Evolutionary conservation across 2,113 vertebrate species (phyloP), one percentile per base, ranked within the genome.

Genomic region (Hipposideros armiger): DNA sequence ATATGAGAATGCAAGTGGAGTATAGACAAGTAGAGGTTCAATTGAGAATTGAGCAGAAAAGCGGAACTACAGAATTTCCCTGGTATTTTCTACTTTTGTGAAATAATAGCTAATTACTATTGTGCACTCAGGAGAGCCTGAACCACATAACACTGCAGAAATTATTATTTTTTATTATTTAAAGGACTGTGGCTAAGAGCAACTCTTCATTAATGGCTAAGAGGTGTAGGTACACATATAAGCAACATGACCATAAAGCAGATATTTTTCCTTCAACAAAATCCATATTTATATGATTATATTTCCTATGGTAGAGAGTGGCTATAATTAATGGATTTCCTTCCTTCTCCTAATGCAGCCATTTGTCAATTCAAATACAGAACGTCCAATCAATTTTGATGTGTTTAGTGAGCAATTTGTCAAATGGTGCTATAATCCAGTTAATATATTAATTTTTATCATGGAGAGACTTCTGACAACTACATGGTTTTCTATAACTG

Each of bases 321-420:
- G 98, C 95, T 98, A 98, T 99, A 99, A 99, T 99, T 99, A 99
- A 99, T 99, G 98, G 98, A 98, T 98, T 99, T 98, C 98, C 98
- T 98, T 98, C 98, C 97, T 98, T 98, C 97, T 98, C 98, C 98
- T 99, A 99, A 99, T 99, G 98, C 98, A 98, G 97, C 96, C 98
- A 98, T 99, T 99, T 98, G 98, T 99, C 99, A 99, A 99, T 99
- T 99, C 98, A 98, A 98, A 98, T 98, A 98, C 97, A 98, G 97
- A 98, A 98, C 36, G 92, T 92, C 98, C 98, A 99, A 99, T 99
- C 98, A 98, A 99, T 99, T 98, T 98, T 98, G 98, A 99, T 98
- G 98, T 98, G 99, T 99, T 99, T 99, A 98, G 98, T 98, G 98
- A 98, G 98, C 98, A 98, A 98, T 99, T 99, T 99, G 98, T 99